Percentiles rank a stretch among this genome's conserved stretches.
Evolutionary conservation across 2,888 invertebrate species (phyloP).

Genomic region (Muscina levida): DNA sequence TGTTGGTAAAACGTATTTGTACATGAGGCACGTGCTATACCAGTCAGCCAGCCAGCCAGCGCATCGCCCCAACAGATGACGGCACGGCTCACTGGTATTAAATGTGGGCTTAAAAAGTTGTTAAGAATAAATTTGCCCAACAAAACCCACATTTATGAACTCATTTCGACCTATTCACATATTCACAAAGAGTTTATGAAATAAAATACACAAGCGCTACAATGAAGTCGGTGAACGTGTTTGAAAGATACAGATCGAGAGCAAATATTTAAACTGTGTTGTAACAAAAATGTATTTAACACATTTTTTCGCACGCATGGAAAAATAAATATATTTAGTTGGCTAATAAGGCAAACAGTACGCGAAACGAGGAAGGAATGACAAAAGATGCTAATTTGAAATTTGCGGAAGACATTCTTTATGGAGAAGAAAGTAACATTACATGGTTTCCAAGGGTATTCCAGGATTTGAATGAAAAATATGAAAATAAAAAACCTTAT

Average conservation of each 20-base stretch:
- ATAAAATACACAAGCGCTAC: constrained; percentile 25
- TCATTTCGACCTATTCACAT: constrained; percentile 16
- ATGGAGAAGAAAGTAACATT: too few relatives aligned
- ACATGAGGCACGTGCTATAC: constrained; percentile 6
- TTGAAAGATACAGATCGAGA: constrained; percentile 16
- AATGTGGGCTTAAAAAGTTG: constrained; percentile 34
- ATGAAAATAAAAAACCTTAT: too few relatives aligned
- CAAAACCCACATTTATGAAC: not conserved
- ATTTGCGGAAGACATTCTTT: too few relatives aligned
- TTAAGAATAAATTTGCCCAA: constrained; percentile 20
- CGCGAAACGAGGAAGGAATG: not conserved
- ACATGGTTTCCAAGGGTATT: too few relatives aligned
- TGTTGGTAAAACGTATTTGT: constrained; percentile 29
- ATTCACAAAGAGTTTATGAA: constrained; percentile 26
- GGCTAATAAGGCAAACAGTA: constrained; percentile 2
- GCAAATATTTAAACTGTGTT: constrained; percentile 21
- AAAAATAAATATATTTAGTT: constrained; percentile 3
- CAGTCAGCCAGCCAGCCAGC: not conserved
- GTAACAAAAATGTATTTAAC: constrained; percentile 19
- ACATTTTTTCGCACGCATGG: not conserved
- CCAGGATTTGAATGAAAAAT: too few relatives aligned
- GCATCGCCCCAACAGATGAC: not conserved
- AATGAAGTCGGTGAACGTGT: constrained; percentile 8
- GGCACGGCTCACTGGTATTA: not conserved
- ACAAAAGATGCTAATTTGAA: too few relatives aligned